These are phyloP conservation scores for Trogon surrucura DNA, from an alignment of 2,113 vertebrate species.

Conservation along the genomic window DNA sequence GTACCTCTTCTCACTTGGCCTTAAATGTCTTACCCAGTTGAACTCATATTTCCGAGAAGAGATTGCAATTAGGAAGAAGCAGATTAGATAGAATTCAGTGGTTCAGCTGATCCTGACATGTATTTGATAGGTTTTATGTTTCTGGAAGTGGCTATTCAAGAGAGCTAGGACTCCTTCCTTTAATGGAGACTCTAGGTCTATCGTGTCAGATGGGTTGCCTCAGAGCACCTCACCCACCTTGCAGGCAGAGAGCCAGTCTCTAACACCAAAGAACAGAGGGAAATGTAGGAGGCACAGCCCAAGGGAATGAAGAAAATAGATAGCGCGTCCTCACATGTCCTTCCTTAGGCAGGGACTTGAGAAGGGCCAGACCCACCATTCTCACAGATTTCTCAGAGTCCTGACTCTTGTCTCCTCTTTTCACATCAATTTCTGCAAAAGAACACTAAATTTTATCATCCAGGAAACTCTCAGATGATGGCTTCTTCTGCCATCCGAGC, in stretches of 20 bases:
- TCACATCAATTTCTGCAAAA: neutral
- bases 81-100: conserved; percentile 24
- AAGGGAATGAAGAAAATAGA: neutral
- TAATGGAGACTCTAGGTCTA: neutral
- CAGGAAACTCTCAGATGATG: neutral
- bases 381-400: neutral
- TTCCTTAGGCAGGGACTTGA: neutral
- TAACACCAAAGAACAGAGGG: neutral
- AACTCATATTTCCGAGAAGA: neutral
- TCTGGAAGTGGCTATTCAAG: conserved; percentile 39
- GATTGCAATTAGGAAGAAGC: neutral
- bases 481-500: neutral
- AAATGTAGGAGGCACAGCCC: neutral
- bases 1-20: neutral
- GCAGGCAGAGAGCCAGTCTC: neutral
- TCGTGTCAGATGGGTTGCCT: neutral
- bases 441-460: neutral
- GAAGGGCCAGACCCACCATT: neutral
- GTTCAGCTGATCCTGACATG: neutral
- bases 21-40: neutral
- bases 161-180: neutral
- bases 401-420: neutral
- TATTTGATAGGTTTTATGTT: conserved; percentile 26
- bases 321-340: fast-evolving
- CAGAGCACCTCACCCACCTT: neutral